phyloP scores from a whole-genome alignment of 2,797 vertebrate species.

The Cottoperca gobio region DNA sequence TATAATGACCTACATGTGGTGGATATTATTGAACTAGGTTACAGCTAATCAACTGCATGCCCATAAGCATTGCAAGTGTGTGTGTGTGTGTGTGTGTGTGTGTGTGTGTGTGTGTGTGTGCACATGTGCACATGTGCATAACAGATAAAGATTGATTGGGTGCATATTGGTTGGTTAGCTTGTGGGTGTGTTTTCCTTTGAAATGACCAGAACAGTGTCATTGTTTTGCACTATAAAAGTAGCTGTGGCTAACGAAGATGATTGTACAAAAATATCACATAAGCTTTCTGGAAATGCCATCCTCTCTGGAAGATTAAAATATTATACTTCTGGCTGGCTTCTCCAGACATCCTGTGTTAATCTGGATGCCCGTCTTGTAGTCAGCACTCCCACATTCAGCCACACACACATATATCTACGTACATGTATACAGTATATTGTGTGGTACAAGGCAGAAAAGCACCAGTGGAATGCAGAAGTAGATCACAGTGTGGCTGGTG shows the following conservation, averaged over 20 bases:
- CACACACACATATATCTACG: neutral
- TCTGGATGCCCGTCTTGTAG: slow-evolving; percentile 21
- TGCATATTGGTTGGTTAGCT: slow-evolving; percentile 44
- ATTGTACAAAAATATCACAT: slow-evolving; percentile 16
- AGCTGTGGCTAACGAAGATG: neutral
- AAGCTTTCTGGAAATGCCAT: slow-evolving; percentile 15
- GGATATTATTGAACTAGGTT: slow-evolving; percentile 81
- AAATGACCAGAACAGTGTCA: neutral
- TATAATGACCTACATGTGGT: slow-evolving; percentile 81
- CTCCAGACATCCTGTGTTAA: slow-evolving; percentile 15
- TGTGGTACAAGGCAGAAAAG: neutral
- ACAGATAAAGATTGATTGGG: slow-evolving; percentile 62
- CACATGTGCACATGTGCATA: slow-evolving; percentile 31
- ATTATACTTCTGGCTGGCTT: slow-evolving; percentile 27
- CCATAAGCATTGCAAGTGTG: slow-evolving; percentile 64
- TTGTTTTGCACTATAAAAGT: slow-evolving; percentile 7
- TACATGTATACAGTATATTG: neutral
- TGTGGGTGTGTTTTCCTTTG: slow-evolving; percentile 35
- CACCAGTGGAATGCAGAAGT: slow-evolving; percentile 50
- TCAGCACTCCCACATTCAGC: slow-evolving; percentile 24
- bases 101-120: slow-evolving; percentile 27
- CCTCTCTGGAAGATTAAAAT: slow-evolving; percentile 31
- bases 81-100: slow-evolving; percentile 26
- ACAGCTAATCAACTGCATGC: slow-evolving; percentile 76
- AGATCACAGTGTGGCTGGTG: slow-evolving; percentile 54